These are phyloP conservation scores for Heliothis subflexa DNA, from an alignment of 1,140 invertebrate genomes.

Conservation along the genomic window DNA sequence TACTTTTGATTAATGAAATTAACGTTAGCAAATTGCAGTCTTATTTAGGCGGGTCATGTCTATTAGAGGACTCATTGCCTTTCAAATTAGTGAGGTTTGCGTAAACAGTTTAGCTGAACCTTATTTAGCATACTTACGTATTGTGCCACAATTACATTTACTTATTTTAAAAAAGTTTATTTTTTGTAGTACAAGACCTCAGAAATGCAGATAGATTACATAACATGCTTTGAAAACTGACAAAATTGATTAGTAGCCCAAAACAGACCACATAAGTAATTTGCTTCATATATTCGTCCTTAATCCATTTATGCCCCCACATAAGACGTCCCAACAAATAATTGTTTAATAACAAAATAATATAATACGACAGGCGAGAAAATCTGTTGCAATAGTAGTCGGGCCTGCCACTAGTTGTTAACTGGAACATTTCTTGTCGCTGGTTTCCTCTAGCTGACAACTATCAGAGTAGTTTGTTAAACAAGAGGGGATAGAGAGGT, in stretches of 20 bases:
- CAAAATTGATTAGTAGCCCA: constrained; percentile 20
- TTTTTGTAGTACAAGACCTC: neutral
- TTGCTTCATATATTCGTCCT: constrained; percentile 9
- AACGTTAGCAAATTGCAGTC: constrained; percentile 30
- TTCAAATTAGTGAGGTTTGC: constrained; percentile 25
- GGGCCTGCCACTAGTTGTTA: constrained; percentile 55
- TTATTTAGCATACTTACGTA: neutral
- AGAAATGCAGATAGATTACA: neutral
- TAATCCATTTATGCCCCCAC: constrained; percentile 12
- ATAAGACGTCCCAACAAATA: constrained; percentile 23
- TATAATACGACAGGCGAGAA: constrained; percentile 47
- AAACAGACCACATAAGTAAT: neutral
- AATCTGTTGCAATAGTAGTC: constrained; percentile 34
- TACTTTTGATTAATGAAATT: constrained; percentile 41
- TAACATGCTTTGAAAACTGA: neutral
- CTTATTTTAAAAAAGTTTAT: neutral
- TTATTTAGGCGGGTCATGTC: constrained; percentile 7
- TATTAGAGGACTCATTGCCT: constrained; percentile 9
- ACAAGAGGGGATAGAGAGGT: constrained; percentile 48
- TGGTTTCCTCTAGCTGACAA: constrained; percentile 57
- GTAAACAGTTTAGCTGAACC: constrained; percentile 7
- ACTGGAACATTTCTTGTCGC: constrained; percentile 59
- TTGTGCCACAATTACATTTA: neutral
- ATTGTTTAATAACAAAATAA: constrained; percentile 56
- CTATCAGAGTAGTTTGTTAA: constrained; percentile 58